phyloP scores from a whole-genome alignment of 2,797 vertebrate species.

The Myiotriccus ornatus region DNA sequence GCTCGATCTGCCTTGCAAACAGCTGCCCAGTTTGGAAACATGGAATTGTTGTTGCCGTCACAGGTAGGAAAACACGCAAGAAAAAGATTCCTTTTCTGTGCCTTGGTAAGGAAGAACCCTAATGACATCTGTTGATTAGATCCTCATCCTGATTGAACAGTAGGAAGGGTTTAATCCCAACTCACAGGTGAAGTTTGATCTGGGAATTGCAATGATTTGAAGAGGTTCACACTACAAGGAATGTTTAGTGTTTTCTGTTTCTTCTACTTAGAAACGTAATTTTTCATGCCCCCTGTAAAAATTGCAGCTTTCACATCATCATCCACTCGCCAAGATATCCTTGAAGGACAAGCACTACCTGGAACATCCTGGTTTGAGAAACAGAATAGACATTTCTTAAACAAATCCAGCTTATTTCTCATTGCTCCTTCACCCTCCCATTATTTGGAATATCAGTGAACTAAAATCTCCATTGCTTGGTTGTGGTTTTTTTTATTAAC shows the following conservation, averaged over 20 bases:
- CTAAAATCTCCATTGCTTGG: neutral
- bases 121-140: neutral
- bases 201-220: neutral
- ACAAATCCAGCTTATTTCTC: neutral
- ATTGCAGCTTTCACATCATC: neutral
- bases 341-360: neutral
- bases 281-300: neutral
- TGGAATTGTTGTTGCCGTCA: neutral
- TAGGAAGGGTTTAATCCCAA: neutral
- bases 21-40: neutral
- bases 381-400: neutral
- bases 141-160: neutral
- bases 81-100: neutral
- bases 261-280: neutral
- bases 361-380: neutral
- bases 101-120: neutral
- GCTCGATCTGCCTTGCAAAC: neutral
- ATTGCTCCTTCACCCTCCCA: neutral
- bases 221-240: neutral
- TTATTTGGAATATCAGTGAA: neutral
- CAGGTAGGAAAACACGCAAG: neutral
- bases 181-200: neutral
- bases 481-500: neutral
- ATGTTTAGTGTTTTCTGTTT: neutral
- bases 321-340: neutral